phyloP scores from a whole-genome alignment of 2,797 vertebrate genomes.

The Rhabdomys pumilio region DNA sequence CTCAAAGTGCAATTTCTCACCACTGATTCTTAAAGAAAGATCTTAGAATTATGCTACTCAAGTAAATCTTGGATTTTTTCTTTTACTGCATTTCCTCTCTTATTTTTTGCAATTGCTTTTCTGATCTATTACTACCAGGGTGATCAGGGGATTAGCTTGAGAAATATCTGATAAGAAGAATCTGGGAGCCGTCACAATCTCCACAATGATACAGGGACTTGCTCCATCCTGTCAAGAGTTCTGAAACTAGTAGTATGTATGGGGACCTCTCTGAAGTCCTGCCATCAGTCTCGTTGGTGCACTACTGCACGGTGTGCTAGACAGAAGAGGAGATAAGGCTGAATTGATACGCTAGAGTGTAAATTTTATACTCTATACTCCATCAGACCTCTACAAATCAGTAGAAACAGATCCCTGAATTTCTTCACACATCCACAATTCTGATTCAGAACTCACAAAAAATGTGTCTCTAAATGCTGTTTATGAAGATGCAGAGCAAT shows the following conservation, averaged over 20 bases:
- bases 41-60: neutral
- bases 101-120: neutral
- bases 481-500: neutral
- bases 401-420: constrained; percentile 38
- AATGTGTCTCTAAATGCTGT: neutral
- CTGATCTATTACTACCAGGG: neutral
- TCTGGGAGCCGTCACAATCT: constrained; percentile 63
- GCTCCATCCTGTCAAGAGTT: too few species aligned
- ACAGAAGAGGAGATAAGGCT: too few species aligned
- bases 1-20: neutral
- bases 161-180: constrained; percentile 50
- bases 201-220: constrained; percentile 53
- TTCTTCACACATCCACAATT: constrained; percentile 64
- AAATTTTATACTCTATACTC: neutral
- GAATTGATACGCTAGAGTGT: too few species aligned
- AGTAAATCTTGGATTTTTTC: neutral
- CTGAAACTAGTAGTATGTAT: too few species aligned
- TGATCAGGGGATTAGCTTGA: constrained; percentile 30
- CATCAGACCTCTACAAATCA: constrained; percentile 56
- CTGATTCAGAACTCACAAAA: constrained; percentile 68
- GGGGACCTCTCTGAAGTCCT: too few species aligned
- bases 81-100: constrained; percentile 23
- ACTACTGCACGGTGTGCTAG: too few species aligned
- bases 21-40: neutral
- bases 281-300: too few species aligned